Evolutionary conservation across 2,113 vertebrate species (phyloP).

Genomic region (Lepus europaeus): DNA sequence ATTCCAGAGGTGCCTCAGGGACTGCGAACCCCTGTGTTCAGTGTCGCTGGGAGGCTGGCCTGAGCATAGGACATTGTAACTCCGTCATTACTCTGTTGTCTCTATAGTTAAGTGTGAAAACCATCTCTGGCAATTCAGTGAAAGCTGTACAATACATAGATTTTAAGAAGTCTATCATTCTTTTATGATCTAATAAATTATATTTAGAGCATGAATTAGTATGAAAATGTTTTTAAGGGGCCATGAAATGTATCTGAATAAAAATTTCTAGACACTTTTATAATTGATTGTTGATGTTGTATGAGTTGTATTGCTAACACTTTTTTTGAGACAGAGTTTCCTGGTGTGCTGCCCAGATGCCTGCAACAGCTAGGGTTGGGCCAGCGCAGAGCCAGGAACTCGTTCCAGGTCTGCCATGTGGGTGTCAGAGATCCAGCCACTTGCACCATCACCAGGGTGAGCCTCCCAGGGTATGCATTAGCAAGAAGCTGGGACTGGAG

Average conservation of each 20-base stretch:
- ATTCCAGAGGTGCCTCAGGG: neutral
- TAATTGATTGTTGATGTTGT: constrained; percentile 26
- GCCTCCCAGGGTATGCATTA: too few relatives aligned
- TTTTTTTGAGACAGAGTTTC: neutral
- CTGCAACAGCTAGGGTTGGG: too few relatives aligned
- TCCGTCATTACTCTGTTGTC: constrained; percentile 52
- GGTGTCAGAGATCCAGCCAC: too few relatives aligned
- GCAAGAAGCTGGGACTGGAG: too few relatives aligned
- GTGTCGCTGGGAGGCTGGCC: neutral
- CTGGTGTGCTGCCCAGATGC: too few relatives aligned
- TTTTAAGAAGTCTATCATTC: constrained; percentile 63
- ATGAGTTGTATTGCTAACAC: constrained; percentile 36
- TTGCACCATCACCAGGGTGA: too few relatives aligned
- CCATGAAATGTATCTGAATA: constrained; percentile 68
- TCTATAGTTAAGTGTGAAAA: constrained; percentile 65
- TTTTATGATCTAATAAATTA: constrained; percentile 66
- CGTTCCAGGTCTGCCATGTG: too few relatives aligned
- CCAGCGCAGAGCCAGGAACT: too few relatives aligned
- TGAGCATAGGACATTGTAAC: constrained; percentile 37
- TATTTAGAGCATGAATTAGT: constrained; percentile 59
- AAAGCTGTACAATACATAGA: constrained; percentile 38
- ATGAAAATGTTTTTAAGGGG: constrained; percentile 68
- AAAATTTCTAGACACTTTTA: constrained; percentile 59
- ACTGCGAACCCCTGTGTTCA: too few relatives aligned
- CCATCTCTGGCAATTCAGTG: constrained; percentile 10